Percentiles rank a stretch among this genome's conserved stretches.
Evolutionary conservation across 2,888 invertebrate species (phyloP).

Genomic region (Drosophila mettleri): DNA sequence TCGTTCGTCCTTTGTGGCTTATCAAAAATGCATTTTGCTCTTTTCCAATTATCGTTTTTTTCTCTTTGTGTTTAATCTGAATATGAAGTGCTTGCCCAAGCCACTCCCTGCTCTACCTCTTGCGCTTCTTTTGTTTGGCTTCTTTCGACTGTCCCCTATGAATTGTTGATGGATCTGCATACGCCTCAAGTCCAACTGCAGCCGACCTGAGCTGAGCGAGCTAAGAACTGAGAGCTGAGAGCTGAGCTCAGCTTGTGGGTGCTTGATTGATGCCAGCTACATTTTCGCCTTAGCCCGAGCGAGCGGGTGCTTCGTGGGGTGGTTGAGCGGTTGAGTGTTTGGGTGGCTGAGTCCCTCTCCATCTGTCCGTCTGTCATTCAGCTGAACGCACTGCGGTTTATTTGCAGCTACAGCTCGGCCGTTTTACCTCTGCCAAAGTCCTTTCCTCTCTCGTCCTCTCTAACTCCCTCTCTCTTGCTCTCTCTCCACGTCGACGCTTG

Average conservation of each 20-base stretch:
- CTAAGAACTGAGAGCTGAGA: too few relatives aligned
- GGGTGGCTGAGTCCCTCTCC: too few relatives aligned
- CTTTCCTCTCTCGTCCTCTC: background rate
- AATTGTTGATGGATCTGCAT: conserved; percentile 46
- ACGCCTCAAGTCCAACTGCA: conserved; percentile 45
- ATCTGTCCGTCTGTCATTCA: conserved; percentile 8
- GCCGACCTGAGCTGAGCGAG: conserved; percentile 6
- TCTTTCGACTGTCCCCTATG: conserved; percentile 17
- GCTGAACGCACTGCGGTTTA: conserved; percentile 42
- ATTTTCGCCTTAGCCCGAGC: background rate
- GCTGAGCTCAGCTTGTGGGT: conserved; percentile 17
- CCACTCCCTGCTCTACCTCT: too few relatives aligned
- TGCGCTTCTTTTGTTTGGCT: conserved; percentile 4
- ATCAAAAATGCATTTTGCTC: conserved; percentile 43
- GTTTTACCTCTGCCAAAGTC: conserved; percentile 9
- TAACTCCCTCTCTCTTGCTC: background rate
- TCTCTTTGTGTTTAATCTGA: conserved; percentile 4
- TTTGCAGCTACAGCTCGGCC: conserved; percentile 34
- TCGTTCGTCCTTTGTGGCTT: background rate
- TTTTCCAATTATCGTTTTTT: conserved; percentile 18
- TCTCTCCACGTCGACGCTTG: conserved; percentile 25
- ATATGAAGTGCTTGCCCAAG: conserved; percentile 11
- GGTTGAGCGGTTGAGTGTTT: background rate
- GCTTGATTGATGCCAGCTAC: conserved; percentile 38
- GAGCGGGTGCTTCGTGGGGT: background rate